Evolutionary conservation across 2,113 vertebrate species (phyloP).

Genomic region (Halichoeres trimaculatus): DNA sequence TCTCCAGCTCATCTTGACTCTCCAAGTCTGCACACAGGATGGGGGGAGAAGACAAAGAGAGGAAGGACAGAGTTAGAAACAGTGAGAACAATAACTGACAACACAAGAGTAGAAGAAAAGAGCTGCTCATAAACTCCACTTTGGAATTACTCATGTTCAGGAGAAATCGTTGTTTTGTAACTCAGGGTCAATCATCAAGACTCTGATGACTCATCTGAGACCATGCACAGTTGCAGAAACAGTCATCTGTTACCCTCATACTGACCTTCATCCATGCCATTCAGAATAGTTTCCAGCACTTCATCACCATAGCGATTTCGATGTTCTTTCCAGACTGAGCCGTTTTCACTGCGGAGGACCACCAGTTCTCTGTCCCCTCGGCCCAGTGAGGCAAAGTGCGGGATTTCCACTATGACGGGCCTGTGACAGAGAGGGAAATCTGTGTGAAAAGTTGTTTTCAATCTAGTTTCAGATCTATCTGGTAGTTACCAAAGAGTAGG

Average conservation of each 20-base stretch:
- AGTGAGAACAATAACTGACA: background rate
- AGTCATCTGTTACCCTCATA: constrained; percentile 9
- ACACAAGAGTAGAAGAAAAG: background rate
- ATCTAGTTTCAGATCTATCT: background rate
- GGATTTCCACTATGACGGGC: constrained; percentile 97
- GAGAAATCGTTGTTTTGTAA: constrained; percentile 11
- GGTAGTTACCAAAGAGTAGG: too few species aligned
- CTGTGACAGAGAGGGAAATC: constrained; percentile 68
- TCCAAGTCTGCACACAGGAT: constrained; percentile 86
- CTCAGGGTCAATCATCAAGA: constrained; percentile 22
- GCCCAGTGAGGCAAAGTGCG: constrained; percentile 92
- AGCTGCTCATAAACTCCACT: background rate
- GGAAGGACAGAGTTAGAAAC: background rate
- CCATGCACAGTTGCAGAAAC: background rate
- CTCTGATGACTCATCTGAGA: constrained; percentile 25
- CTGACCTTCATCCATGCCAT: constrained; percentile 96
- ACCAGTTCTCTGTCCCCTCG: constrained; percentile 93
- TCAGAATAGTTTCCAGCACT: constrained; percentile 92
- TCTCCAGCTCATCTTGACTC: constrained; percentile 93
- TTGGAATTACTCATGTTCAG: background rate
- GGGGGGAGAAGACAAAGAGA: background rate
- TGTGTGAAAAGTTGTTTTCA: background rate
- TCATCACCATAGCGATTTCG: constrained; percentile 90
- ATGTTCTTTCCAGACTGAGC: constrained; percentile 96
- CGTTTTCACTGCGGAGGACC: constrained; percentile 93